phyloP scores from a whole-genome alignment of 2,113 vertebrate genomes.

The Pollachius pollachius region DNA sequence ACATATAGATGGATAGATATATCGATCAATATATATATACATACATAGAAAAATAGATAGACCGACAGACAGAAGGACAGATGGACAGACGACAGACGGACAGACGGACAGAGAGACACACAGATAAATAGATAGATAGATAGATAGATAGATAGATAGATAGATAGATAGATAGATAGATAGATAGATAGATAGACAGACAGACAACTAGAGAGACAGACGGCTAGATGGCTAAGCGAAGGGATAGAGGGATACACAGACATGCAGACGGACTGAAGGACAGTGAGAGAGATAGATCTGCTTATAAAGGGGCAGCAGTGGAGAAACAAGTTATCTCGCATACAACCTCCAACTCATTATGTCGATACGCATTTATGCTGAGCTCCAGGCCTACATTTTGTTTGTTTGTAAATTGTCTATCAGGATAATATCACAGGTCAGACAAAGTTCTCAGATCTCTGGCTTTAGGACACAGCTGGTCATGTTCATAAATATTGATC shows the following conservation, averaged over 20 bases:
- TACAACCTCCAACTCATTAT: background rate
- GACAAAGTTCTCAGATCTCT: conserved; percentile 5
- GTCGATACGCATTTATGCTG: background rate
- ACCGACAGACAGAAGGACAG: background rate
- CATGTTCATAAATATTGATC: conserved; percentile 60
- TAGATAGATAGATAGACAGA: background rate
- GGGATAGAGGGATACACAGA: background rate
- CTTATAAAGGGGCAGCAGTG: background rate
- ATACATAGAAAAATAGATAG: background rate
- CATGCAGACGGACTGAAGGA: background rate
- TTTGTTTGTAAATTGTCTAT: conserved; percentile 30
- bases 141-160: background rate
- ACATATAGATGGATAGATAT: background rate
- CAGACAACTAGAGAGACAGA: background rate
- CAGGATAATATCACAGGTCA: conserved; percentile 45
- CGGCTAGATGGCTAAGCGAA: background rate
- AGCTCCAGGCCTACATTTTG: conserved; percentile 23
- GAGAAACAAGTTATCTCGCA: background rate
- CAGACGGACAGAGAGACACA: background rate
- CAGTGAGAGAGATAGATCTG: background rate
- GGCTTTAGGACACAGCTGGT: conserved; percentile 41
- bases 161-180: background rate
- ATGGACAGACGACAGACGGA: background rate
- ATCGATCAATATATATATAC: background rate
- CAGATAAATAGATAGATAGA: background rate